These are phyloP conservation scores for Halictus quadricinctus DNA, from an alignment of 2,888 invertebrate genomes.

Conservation along the genomic window DNA sequence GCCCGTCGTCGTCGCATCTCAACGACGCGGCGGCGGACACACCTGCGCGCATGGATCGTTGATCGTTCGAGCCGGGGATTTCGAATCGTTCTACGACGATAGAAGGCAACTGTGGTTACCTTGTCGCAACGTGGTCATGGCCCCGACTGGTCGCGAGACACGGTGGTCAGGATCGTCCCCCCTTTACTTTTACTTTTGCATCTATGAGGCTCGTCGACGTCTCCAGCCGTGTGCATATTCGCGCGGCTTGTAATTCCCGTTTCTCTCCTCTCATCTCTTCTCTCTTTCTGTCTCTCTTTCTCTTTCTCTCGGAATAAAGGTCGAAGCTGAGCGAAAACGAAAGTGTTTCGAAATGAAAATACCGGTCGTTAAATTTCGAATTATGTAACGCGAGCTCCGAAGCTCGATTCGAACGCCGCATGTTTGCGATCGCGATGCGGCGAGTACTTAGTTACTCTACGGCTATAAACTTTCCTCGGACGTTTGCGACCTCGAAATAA, in stretches of 20 bases:
- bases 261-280: background rate
- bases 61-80: constrained; percentile 20
- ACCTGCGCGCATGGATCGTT: constrained; percentile 16
- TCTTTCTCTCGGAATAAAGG: background rate
- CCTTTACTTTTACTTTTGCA: constrained; percentile 63
- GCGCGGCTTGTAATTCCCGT: constrained; percentile 3
- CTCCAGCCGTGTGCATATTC: constrained; percentile 16
- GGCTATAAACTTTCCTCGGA: background rate
- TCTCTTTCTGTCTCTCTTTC: background rate
- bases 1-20: background rate
- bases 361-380: background rate
- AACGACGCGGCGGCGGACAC: background rate
- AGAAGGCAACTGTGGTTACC: constrained; percentile 72
- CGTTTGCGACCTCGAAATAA: background rate
- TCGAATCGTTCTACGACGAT: constrained; percentile 53
- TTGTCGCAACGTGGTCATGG: constrained; percentile 82
- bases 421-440: constrained; percentile 1
- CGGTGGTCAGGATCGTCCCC: constrained; percentile 76
- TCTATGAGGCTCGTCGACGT: constrained; percentile 35
- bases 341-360: background rate
- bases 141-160: constrained; percentile 72
- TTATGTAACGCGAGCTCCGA: constrained; percentile 6
- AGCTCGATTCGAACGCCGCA: background rate
- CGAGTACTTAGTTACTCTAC: background rate
- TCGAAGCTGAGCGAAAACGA: background rate